Percentiles rank a stretch among this genome's conserved stretches.
phyloP scores from a whole-genome alignment of 2,797 vertebrate genomes.

The Helicolenus hilgendorfi region DNA sequence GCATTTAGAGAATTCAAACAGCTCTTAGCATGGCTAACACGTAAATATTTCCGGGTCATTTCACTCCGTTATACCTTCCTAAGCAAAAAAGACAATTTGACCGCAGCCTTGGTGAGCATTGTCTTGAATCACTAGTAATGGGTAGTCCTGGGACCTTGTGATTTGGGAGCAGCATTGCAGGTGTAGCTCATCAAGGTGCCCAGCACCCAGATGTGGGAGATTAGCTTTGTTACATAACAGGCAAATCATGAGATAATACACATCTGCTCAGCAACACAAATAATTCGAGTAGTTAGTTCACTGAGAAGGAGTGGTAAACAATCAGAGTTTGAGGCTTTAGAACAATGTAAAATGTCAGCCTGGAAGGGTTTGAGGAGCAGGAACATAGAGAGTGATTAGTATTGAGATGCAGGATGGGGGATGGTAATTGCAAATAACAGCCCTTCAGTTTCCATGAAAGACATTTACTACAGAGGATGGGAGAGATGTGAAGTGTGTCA shows the following conservation, averaged over 20 bases:
- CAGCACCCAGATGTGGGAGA: constrained; percentile 21
- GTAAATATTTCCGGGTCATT: too few relatives aligned
- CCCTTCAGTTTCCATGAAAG: constrained; percentile 45
- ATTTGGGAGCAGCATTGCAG: constrained; percentile 6
- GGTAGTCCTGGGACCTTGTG: neutral
- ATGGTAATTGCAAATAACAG: constrained; percentile 57
- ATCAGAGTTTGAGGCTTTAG: neutral
- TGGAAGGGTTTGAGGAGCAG: constrained; percentile 13
- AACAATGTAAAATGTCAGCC: constrained; percentile 14
- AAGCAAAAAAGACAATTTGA: too few relatives aligned
- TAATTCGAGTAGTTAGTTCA: constrained; percentile 27
- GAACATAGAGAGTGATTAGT: constrained; percentile 20
- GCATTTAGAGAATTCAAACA: too few relatives aligned
- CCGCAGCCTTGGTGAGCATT: neutral
- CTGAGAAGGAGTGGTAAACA: constrained; percentile 22
- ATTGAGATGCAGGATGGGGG: constrained; percentile 13
- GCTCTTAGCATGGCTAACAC: too few relatives aligned
- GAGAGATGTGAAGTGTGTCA: constrained; percentile 42
- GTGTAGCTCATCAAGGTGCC: constrained; percentile 9
- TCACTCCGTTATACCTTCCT: too few relatives aligned
- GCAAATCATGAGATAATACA: constrained; percentile 15
- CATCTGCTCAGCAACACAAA: constrained; percentile 15
- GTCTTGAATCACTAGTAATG: neutral
- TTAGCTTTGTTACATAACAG: constrained; percentile 26
- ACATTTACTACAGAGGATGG: constrained; percentile 21